A percentile compares a stretch with the other conserved stretches of the same genome.
Conservation (phyloP, 2,888 invertebrate genomes). For the Metacarcinus magister region DNA sequence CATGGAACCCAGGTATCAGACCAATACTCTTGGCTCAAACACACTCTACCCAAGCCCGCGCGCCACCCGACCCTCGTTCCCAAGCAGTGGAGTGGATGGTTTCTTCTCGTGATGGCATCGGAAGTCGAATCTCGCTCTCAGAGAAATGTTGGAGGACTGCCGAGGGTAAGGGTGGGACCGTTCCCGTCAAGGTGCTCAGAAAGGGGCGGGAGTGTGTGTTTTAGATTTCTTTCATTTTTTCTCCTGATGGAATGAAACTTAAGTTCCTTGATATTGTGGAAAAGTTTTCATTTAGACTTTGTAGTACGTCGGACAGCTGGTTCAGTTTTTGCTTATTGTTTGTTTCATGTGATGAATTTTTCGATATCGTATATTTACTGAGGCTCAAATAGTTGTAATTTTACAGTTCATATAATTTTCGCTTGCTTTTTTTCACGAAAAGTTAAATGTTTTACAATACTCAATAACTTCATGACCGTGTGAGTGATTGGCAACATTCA, state of each 20-base stretch:
- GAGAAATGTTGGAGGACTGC: not conserved
- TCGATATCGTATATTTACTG: not conserved
- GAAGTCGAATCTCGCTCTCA: constrained; percentile 21
- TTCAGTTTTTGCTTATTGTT: not conserved
- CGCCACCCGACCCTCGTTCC: not conserved
- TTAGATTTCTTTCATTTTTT: not conserved
- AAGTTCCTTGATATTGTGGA: not conserved
- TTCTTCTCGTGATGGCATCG: constrained; percentile 10
- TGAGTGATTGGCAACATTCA: not conserved
- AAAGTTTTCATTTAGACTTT: not conserved
- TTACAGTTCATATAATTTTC: not conserved
- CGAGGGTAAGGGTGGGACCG: not conserved
- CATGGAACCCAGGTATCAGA: not conserved
- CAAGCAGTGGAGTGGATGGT: not conserved
- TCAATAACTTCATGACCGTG: not conserved
- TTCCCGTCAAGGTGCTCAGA: not conserved
- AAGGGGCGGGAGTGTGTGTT: not conserved
- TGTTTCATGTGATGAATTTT: not conserved
- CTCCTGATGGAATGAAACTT: constrained; percentile 9
- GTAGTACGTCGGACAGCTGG: not conserved
- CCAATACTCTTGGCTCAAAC: constrained; percentile 13
- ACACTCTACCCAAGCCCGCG: not conserved
- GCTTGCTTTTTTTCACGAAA: not conserved
- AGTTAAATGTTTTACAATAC: not conserved
- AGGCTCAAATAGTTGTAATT: not conserved